Base-by-base conservation (phyloP, 1,140 invertebrate species). In the Pseudomyrmex gracilis region DNA sequence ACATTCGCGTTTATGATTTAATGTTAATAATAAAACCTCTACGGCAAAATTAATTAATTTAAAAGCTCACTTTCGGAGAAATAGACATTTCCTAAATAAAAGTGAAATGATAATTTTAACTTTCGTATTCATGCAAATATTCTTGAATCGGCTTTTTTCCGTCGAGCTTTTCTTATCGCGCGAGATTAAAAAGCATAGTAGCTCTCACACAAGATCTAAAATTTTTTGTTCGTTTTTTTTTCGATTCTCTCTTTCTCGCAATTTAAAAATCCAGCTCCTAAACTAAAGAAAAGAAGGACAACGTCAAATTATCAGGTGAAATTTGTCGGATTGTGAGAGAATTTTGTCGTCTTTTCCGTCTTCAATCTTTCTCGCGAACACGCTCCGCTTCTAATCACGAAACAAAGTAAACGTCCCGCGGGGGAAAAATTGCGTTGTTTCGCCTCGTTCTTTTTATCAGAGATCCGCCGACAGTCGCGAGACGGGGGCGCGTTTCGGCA, bases 371-470 rank as follows among this genome's bases (percentile, higher is more conserved):
- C 17, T 53, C 70, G 22, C 34, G 51, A 57, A 60, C 74, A 45
- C 51, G 58, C 7, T 22, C 43, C 53, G 73, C 51, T 76, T 87
- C 85, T 87, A 87, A 87, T 87, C 85, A 83, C 84, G 85, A 55
- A 71, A 60, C 70, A 76, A 86, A 53, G 84, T 82, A 82, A 86
- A 86, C 68, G 64, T 86, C 49, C 85, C 66, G 5, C 51, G 45
- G 68, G 45, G 68, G 73, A 78, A 86, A 87, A 68, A 87, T 86
- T 86, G 68, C 84, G 58, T 74, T 53, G 74, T 73, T 45, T 71
- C 55, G 55, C n/a, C 34, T 45, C 66, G 20, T 47, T 49, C 34
- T 76, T 83, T 74, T 58, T 24, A 70, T 58, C 51, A 2, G 13
- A 2, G 13, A 24, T 47, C n/a, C 47, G 24, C 58, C 74, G 74